phyloP scores from a whole-genome alignment of 2,797 vertebrate genomes.

The Heterohyrax brucei region DNA sequence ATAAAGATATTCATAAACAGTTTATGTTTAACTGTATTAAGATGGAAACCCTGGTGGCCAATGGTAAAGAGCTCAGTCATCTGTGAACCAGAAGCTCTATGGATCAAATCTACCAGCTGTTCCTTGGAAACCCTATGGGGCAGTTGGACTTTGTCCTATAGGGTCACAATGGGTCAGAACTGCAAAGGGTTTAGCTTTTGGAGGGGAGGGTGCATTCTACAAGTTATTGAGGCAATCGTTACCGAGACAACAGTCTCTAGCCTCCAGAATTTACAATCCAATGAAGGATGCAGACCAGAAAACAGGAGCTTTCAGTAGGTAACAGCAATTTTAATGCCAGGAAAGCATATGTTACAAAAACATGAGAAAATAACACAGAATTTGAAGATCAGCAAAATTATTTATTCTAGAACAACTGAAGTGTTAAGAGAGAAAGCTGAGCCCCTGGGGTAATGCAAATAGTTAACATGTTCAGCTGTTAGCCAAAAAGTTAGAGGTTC shows the following conservation, averaged over 20 bases:
- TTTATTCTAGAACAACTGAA: not conserved
- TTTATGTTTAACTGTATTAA: not conserved
- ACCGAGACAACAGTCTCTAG: not conserved
- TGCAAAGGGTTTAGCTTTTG: too few species aligned
- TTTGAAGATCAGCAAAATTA: constrained; percentile 29
- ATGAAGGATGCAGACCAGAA: not conserved
- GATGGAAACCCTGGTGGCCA: not conserved
- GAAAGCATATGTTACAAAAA: not conserved
- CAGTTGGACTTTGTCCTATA: too few species aligned
- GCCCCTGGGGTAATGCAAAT: not conserved
- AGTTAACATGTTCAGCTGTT: not conserved
- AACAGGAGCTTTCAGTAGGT: not conserved
- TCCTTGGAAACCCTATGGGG: too few species aligned
- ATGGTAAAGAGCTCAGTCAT: too few species aligned
- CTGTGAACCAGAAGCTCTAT: too few species aligned
- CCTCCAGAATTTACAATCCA: not conserved
- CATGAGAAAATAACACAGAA: not conserved
- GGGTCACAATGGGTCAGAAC: too few species aligned
- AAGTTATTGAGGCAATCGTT: not conserved
- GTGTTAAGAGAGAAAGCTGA: not conserved
- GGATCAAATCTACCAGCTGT: too few species aligned
- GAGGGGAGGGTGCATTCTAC: not conserved
- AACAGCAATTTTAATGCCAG: not conserved
- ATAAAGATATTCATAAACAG: not conserved
- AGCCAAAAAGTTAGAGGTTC: too few species aligned